These are phyloP conservation scores for Clarias laeviceps DNA, from an alignment of 2,797 vertebrate species.

Conservation along the genomic window DNA sequence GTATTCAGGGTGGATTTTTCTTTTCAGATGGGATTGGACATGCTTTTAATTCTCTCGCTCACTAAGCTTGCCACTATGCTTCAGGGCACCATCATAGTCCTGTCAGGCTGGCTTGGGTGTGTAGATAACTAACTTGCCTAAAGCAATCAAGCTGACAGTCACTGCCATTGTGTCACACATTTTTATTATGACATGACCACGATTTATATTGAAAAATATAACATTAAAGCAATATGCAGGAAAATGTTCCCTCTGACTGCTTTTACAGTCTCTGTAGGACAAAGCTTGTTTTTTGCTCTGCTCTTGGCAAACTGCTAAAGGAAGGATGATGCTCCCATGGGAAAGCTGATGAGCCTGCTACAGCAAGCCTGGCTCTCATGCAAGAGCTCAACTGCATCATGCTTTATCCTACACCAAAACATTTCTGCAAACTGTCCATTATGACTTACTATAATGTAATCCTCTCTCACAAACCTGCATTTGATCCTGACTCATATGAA, in stretches of 20 bases:
- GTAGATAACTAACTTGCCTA: background rate
- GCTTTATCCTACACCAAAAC: background rate
- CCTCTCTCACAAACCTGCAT: background rate
- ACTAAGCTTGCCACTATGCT: background rate
- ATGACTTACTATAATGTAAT: background rate
- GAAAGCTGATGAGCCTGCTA: constrained; percentile 33
- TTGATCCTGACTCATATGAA: background rate
- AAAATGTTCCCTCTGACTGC: background rate
- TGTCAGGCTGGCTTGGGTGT: constrained; percentile 10
- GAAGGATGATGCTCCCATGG: constrained; percentile 38
- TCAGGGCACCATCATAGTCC: background rate
- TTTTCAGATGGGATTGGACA: background rate
- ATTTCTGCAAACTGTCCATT: constrained; percentile 18
- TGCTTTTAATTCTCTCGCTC: background rate
- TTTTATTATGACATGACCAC: background rate
- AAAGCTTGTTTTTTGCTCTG: background rate
- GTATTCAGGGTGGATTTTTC: background rate
- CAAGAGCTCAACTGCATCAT: background rate
- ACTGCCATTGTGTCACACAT: background rate
- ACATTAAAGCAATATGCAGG: background rate
- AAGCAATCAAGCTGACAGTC: background rate
- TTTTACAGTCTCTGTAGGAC: background rate
- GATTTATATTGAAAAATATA: background rate
- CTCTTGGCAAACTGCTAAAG: constrained; percentile 30
- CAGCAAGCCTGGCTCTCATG: constrained; percentile 37